Conservation (phyloP, 2,113 vertebrate species). For the mouse (Mus musculus) region GRCm39 chr4:106224501-106225000, state of each 20-base stretch:
- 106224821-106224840: slow-evolving; percentile 31
- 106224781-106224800: neutral
- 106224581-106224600: slow-evolving; percentile 27
- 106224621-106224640: neutral
- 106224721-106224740: slow-evolving; percentile 14
- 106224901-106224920: slow-evolving; percentile 67
- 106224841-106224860: slow-evolving; percentile 54
- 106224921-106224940: slow-evolving; percentile 77
- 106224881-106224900: slow-evolving; percentile 52
- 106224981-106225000: slow-evolving; percentile 76
- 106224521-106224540: slow-evolving; percentile 37
- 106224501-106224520: slow-evolving; percentile 22
- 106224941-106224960: slow-evolving; percentile 78
- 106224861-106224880: slow-evolving; percentile 40
- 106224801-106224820: slow-evolving; percentile 27
- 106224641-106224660: neutral
- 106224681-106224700: neutral
- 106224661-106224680: neutral
- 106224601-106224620: slow-evolving; percentile 16
- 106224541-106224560: slow-evolving; percentile 49
- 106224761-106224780: slow-evolving; percentile 37
- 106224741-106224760: slow-evolving; percentile 50
- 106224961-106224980: slow-evolving; percentile 72
- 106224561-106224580: slow-evolving; percentile 53
- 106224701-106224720: neutral